Base-by-base conservation (phyloP, 2,888 invertebrate species). In the Drosophila nigricruria region DNA sequence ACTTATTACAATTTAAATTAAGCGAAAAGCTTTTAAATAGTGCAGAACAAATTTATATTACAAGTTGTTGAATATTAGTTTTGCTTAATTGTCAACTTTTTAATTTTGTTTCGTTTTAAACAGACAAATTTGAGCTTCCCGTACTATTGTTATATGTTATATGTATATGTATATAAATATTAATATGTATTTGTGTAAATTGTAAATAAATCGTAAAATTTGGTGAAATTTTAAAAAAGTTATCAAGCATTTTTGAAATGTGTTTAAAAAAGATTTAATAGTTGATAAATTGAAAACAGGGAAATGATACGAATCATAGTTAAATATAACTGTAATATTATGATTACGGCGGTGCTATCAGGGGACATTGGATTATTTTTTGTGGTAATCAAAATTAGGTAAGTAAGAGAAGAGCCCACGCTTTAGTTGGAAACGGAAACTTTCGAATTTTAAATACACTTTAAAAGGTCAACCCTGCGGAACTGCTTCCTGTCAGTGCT, bases 121-220 rank as follows among this genome's bases (percentile, higher is more conserved):
- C 20, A 16, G 25, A 20, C 6, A 27, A 53, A 12, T 27, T 38
- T 38, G 25, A 38, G 25, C 18, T 38, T 36, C n/a, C 25, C 12
- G 18, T 34, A 20, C 14, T 32, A 18, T 12, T 18, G 36, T 40
- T 43, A 57, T 40, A 32, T 40, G 32, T 30, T 40, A 32, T 40
- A 38, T 30, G 59, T 63, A 32, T 38, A 58, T 25, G 14, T 18
- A 23, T 40, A 67, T 14, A 27, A 14, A 62, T 30, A 45, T 25
- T 34, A 6, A 36, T 32, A n/a, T 58, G 43, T 38, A 42, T 62
- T 30, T 50, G 52, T 63, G 64, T 36, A 47, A 64, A 38, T 53
- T 79, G 76, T 75, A 66, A 65, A 79, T 79, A 75, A 68, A 75
- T 25, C 69, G 40, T 63, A 65, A 57, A 52, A 49, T n/a, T 23